phyloP scores from a whole-genome alignment of 2,113 vertebrate genomes.

The Scatophagus argus region DNA sequence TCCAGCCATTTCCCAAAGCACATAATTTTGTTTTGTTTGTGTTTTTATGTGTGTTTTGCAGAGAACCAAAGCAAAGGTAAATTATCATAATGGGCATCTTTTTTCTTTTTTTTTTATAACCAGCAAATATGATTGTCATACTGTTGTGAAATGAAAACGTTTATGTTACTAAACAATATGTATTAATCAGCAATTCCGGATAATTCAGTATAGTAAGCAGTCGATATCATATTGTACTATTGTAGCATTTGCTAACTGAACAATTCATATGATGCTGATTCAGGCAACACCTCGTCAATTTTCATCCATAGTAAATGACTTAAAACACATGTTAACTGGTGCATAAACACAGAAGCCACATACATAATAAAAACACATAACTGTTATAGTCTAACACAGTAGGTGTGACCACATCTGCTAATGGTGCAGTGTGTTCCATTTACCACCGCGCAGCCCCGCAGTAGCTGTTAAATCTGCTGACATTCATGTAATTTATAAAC shows the following conservation, averaged over 20 bases:
- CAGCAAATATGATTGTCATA: no score
- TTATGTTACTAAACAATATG: background rate
- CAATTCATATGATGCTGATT: background rate
- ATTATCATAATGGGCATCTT: background rate
- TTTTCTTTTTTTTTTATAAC: no score
- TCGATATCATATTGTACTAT: background rate
- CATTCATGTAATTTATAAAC: background rate
- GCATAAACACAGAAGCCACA: background rate
- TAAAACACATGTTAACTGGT: background rate
- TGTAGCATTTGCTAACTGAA: background rate
- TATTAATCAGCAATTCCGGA: background rate
- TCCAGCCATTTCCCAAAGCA: background rate
- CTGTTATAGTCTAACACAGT: background rate
- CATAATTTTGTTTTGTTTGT: background rate
- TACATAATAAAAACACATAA: constrained; percentile 2
- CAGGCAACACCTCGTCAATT: background rate
- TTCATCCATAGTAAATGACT: background rate
- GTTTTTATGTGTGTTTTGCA: background rate
- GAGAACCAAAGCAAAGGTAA: background rate
- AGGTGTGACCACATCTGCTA: background rate
- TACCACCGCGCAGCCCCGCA: background rate
- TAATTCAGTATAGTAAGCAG: background rate
- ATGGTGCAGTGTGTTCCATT: background rate
- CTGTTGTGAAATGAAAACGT: background rate
- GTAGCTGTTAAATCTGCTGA: constrained; percentile 18